A percentile compares a stretch with the other conserved stretches of the same genome.
These are phyloP conservation scores for Polydesmus complanatus DNA, from an alignment of 2,888 invertebrate species.

Conservation along the genomic window DNA sequence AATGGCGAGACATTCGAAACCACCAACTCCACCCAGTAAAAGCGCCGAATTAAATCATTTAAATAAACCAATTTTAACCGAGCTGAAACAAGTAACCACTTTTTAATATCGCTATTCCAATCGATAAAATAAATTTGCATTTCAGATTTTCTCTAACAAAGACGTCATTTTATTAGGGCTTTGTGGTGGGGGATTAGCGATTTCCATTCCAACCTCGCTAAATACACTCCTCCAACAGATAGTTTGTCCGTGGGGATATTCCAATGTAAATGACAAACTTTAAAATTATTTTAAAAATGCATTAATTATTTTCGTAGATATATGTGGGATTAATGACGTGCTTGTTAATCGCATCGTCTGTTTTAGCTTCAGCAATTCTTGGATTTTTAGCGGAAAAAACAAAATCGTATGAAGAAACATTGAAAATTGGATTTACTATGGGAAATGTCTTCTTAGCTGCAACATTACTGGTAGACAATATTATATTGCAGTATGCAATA, in stretches of 20 bases:
- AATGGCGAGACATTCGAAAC: not conserved
- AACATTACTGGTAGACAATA: no score
- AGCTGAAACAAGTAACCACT: not conserved
- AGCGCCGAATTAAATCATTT: not conserved
- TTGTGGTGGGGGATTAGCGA: not conserved
- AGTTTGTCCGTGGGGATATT: not conserved
- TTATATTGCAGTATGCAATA: no score
- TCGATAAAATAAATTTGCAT: not conserved
- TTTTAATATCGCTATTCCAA: not conserved
- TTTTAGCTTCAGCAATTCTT: not conserved
- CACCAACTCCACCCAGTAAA: not conserved
- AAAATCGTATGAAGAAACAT: not conserved
- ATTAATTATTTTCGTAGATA: not conserved
- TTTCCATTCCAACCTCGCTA: not conserved
- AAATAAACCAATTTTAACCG: not conserved
- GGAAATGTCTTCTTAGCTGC: no score
- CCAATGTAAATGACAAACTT: not conserved
- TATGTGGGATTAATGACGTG: not conserved
- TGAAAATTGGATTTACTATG: not conserved
- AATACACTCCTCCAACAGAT: not conserved
- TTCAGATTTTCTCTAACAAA: not conserved
- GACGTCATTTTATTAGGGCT: not conserved
- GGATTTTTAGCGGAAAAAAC: not conserved
- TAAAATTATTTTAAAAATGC: not conserved
- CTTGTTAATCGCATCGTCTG: not conserved